A percentile compares a stretch with the other conserved stretches of the same genome.
These are phyloP conservation scores for Hemiprocne comata DNA, from an alignment of 2,113 vertebrate genomes.

Conservation along the genomic window DNA sequence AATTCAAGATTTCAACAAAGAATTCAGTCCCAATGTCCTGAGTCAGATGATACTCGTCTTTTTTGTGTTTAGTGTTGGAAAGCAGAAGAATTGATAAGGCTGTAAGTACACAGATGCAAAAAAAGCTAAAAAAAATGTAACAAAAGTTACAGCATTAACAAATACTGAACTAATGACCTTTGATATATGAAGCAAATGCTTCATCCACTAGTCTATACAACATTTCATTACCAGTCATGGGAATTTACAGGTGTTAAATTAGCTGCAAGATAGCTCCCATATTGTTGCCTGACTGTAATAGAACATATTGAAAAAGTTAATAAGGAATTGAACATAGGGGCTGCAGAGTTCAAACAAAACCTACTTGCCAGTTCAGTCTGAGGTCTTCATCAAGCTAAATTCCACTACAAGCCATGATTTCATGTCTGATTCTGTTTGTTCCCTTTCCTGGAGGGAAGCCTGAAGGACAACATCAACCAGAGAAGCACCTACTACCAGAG, in stretches of 20 bases:
- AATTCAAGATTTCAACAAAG: not conserved
- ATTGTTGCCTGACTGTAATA: constrained; percentile 21
- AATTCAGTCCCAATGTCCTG: not conserved
- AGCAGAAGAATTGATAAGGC: constrained; percentile 27
- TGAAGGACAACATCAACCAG: not conserved
- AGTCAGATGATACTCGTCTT: not conserved
- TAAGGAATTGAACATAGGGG: not conserved
- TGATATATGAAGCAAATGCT: constrained; percentile 54
- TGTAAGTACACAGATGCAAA: not conserved
- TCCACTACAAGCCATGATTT: not conserved
- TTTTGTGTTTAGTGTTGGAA: not conserved
- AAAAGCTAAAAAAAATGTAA: not conserved
- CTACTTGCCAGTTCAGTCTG: constrained; percentile 14
- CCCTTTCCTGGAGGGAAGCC: not conserved
- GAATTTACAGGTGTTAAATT: constrained; percentile 70
- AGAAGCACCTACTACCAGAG: not conserved
- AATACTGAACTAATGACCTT: constrained; percentile 62
- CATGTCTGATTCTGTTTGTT: not conserved
- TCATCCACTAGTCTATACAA: not conserved
- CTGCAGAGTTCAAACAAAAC: constrained; percentile 1
- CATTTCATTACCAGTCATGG: constrained; percentile 53
- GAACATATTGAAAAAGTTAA: constrained; percentile 64
- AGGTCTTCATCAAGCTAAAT: not conserved
- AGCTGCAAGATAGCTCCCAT: constrained; percentile 52
- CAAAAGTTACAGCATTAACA: constrained; percentile 32